phyloP scores from a whole-genome alignment of 2,888 invertebrate genomes.

The Apoda limacodes region DNA sequence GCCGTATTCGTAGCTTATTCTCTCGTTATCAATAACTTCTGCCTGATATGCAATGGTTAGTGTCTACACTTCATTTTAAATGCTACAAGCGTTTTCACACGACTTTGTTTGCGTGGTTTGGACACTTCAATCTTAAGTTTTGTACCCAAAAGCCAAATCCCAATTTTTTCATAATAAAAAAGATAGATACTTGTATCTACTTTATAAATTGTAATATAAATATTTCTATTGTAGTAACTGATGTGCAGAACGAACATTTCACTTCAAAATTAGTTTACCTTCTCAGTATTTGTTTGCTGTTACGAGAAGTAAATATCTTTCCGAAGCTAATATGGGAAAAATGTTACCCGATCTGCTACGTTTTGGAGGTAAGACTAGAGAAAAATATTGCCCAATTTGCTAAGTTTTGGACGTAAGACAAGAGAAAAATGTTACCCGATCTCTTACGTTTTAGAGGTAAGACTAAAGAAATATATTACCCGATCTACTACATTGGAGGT shows the following conservation, averaged over 20 bases:
- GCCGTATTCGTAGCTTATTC: too few species aligned
- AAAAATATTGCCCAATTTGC: too few species aligned
- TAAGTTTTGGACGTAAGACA: too few species aligned
- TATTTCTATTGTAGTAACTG: constrained; percentile 23
- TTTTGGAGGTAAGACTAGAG: constrained; percentile 35
- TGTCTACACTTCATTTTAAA: not conserved
- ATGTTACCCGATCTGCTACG: constrained; percentile 15
- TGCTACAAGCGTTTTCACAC: not conserved
- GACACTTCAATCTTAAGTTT: constrained; percentile 26
- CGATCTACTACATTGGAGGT: too few species aligned
- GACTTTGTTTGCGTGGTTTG: constrained; percentile 25
- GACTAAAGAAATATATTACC: too few species aligned
- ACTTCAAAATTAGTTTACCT: constrained; percentile 29
- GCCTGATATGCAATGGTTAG: constrained; percentile 10
- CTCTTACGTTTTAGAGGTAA: too few species aligned
- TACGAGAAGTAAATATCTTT: constrained; percentile 23
- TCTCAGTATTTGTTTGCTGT: constrained; percentile 25
- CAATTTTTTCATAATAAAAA: constrained; percentile 30
- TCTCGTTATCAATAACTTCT: too few species aligned
- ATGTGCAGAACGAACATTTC: constrained; percentile 24
- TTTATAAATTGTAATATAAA: constrained; percentile 23
- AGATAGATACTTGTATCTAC: constrained; percentile 23
- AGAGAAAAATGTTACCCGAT: too few species aligned
- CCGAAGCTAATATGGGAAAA: constrained; percentile 19
- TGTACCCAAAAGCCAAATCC: constrained; percentile 27